These are phyloP conservation scores for Nomada ruficornis DNA, from an alignment of 2,888 invertebrate species.

Conservation along the genomic window DNA sequence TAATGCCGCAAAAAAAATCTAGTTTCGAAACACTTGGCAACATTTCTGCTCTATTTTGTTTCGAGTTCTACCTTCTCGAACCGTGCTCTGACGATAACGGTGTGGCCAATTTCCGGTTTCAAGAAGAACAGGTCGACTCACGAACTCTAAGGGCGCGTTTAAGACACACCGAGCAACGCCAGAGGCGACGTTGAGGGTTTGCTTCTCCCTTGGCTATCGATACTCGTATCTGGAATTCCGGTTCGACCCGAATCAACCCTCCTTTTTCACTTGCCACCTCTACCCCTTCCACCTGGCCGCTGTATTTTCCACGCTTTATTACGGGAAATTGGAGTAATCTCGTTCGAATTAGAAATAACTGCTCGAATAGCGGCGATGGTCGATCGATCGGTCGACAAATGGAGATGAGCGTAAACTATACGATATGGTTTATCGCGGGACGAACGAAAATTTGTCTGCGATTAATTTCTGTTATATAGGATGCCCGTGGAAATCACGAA, in stretches of 20 bases:
- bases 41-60: constrained; percentile 15
- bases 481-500: neutral
- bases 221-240: constrained; percentile 49
- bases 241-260: neutral
- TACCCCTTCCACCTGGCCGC: neutral
- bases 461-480: neutral
- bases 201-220: constrained; percentile 43
- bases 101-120: constrained; percentile 63
- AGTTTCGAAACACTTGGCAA: neutral
- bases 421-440: neutral
- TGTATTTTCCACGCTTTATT: constrained; percentile 26
- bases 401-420: neutral
- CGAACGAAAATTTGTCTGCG: neutral
- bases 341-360: constrained; percentile 32
- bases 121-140: constrained; percentile 36
- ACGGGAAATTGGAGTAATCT: constrained; percentile 40
- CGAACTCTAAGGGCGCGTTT: constrained; percentile 57
- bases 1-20: neutral
- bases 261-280: neutral
- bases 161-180: constrained; percentile 54
- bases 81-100: constrained; percentile 38
- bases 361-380: neutral
- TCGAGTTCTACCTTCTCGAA: constrained; percentile 5
- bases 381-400: constrained; percentile 20
- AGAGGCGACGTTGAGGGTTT: constrained; percentile 43